These are phyloP conservation scores for Beris morrisii DNA, from an alignment of 2,888 invertebrate species.

Conservation along the genomic window DNA sequence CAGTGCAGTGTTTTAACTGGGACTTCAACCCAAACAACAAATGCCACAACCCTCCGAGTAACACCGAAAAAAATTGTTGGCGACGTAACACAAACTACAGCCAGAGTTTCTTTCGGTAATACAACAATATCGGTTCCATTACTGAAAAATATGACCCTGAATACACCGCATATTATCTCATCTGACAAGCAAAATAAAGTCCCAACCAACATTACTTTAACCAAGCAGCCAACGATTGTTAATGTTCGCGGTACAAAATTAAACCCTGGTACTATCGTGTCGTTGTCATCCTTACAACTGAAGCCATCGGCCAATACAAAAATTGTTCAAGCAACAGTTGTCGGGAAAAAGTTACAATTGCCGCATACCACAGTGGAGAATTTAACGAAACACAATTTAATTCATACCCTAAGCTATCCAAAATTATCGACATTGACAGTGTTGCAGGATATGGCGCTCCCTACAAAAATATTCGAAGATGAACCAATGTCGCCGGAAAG, in stretches of 20 bases:
- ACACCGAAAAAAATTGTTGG: conserved; percentile 59
- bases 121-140: conserved; percentile 56
- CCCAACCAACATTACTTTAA: conserved; percentile 47
- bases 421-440: conserved; percentile 63
- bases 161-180: conserved; percentile 45
- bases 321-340: conserved; percentile 56
- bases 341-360: conserved; percentile 50
- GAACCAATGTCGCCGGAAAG: conserved; percentile 66
- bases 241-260: conserved; percentile 49
- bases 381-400: conserved; percentile 49
- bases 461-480: conserved; percentile 70
- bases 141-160: conserved; percentile 49
- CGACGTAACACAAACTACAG: conserved; percentile 64
- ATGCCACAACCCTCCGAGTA: conserved; percentile 54
- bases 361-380: conserved; percentile 53
- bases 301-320: conserved; percentile 53
- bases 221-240: conserved; percentile 46
- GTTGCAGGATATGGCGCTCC: conserved; percentile 62
- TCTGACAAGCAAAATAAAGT: conserved; percentile 42
- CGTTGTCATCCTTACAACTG: conserved; percentile 52
- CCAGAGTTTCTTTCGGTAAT: conserved; percentile 55
- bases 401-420: conserved; percentile 47
- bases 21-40: conserved; percentile 33
- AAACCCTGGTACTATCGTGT: conserved; percentile 51
- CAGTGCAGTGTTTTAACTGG: conserved; percentile 35